Percentiles rank a stretch among this genome's conserved stretches.
Evolutionary conservation across 1,140 invertebrate genomes (phyloP).

Genomic region (Sycophaga agraensis): DNA sequence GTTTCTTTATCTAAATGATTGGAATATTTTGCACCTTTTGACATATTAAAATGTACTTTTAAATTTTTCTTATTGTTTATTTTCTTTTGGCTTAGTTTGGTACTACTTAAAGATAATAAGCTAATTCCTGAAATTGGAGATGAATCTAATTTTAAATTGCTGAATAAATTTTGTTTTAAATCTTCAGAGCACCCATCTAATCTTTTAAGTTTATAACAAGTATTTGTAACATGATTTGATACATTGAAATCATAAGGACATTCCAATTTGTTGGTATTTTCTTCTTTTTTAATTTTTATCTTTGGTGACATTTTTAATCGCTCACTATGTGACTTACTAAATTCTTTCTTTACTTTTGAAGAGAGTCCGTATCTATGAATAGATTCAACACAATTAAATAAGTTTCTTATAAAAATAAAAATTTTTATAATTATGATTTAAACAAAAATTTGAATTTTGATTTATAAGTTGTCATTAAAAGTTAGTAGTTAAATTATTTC

Average conservation of each 20-base stretch:
- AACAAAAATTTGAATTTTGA: no score
- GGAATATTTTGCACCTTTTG: background rate
- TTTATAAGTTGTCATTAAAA: no score
- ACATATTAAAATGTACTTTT: background rate
- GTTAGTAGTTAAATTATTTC: no score
- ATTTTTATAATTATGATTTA: no score
- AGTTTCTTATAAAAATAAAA: no score
- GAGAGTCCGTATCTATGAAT: background rate
- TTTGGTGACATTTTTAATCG: background rate
- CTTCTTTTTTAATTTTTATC: background rate
- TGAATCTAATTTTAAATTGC: background rate
- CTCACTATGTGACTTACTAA: background rate
- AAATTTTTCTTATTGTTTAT: background rate
- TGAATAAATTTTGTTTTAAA: background rate
- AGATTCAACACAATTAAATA: background rate
- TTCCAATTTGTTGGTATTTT: background rate
- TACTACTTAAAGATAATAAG: background rate
- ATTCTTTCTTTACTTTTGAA: conserved; percentile 6
- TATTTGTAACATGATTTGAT: no score
- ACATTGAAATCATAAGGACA: background rate
- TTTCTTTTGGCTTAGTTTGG: background rate
- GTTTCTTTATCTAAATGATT: background rate
- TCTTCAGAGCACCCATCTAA: no score
- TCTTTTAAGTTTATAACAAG: no score
- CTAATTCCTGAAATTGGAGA: background rate